Percentiles rank a stretch among this genome's conserved stretches.
phyloP scores from a whole-genome alignment of 2,888 invertebrate species.

The Aplocera efformata region DNA sequence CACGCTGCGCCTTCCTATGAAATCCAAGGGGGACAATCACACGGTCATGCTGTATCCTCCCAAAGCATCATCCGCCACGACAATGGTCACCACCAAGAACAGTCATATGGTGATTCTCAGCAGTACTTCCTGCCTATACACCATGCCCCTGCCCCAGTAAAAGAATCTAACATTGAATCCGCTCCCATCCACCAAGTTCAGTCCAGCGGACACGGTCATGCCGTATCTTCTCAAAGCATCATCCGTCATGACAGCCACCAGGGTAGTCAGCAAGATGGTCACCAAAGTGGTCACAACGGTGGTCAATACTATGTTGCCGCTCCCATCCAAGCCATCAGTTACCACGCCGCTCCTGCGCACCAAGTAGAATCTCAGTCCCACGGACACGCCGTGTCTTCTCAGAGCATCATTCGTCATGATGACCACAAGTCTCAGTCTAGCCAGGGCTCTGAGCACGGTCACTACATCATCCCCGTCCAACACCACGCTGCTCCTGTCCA shows the following conservation, averaged over 20 bases:
- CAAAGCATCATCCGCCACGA: conserved; percentile 44
- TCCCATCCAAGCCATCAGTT: conserved; percentile 20
- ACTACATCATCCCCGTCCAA: conserved; percentile 33
- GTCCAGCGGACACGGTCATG: conserved; percentile 36
- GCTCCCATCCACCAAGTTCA: conserved; percentile 22
- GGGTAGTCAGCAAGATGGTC: conserved; percentile 33
- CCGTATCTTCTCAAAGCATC: conserved; percentile 45
- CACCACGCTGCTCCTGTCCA: conserved; percentile 36
- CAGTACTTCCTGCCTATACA: conserved; percentile 25
- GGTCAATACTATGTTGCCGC: conserved; percentile 21
- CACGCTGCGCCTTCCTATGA: conserved; percentile 24
- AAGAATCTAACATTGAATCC: conserved; percentile 20
- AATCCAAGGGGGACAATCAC: conserved; percentile 26
- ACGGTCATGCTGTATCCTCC: conserved; percentile 43
- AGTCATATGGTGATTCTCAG: conserved; percentile 21
- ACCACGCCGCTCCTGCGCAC: conserved; percentile 15
- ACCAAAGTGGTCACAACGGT: conserved; percentile 20
- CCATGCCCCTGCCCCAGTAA: conserved; percentile 25
- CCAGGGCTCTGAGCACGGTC: conserved; percentile 19
- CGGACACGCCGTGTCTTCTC: conserved; percentile 31
- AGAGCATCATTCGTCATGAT: conserved; percentile 34
- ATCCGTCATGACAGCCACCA: conserved; percentile 33
- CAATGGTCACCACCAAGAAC: conserved; percentile 24
- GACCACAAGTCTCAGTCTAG: conserved; percentile 14
- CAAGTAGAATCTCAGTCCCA: conserved; percentile 20